Evolutionary conservation across 2,113 vertebrate genomes (phyloP), one percentile per base, ranked within the genome.

Genomic region (Mystacornis crossleyi): DNA sequence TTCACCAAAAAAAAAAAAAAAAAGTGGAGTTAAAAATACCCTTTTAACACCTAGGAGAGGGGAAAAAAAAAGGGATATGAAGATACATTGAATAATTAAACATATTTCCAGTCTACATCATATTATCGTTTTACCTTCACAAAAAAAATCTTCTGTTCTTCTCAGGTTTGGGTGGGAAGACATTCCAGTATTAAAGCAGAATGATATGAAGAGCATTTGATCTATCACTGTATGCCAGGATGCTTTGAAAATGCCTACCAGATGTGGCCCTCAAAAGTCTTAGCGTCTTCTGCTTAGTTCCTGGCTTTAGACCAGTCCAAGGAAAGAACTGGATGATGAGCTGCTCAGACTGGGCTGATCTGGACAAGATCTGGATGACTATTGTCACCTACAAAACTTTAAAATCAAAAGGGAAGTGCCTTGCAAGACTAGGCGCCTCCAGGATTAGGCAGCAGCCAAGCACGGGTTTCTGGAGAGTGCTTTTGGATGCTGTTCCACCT

Each of bases 391-490:
- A 87, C 53, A 94, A 86, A 85, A 89, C 61, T 91, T 95, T n/a
- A 75, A 95, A 96, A 89, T 91, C 23, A 4, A 57, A 95, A 95
- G 61, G 65, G 91, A 95, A 82, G 89, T 91, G 80, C 77, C 81
- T 92, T 89, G 86, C 81, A 95, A 91, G 86, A 53, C 93, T 65
- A 95, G 96, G 93, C 94, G 93, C 94, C 96, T 95, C 81, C 91
- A 89, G 96, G 95, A 97, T 97, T 97, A 97, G 70, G 73, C 91
- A 96, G 91, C 94, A 91, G 93, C 81, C 91, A 95, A 91, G 80
- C 72, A 89, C 0, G 19, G 70, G 86, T 93, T 96, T 96, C 86
- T 96, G 93, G 89, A 93, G 90, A 95, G 84, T 29, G 23, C 69
- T 96, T 81, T 94, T 96, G 86, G 93, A 92, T 67, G 60, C 82